phyloP scores from a whole-genome alignment of 1,140 invertebrate genomes.

The Cydia amplana region DNA sequence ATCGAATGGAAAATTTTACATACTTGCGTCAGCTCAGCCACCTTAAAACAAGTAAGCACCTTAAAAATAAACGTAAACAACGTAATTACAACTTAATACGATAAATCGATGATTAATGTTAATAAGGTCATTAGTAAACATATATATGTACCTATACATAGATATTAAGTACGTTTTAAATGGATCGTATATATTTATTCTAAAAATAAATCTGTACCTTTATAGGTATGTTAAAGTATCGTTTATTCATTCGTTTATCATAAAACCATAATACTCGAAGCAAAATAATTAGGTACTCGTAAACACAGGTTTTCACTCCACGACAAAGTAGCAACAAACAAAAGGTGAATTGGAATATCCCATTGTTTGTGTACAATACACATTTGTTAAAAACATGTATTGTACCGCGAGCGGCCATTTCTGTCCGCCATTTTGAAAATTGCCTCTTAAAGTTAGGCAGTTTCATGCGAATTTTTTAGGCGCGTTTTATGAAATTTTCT shows the following conservation, averaged over 20 bases:
- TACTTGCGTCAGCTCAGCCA: too few species aligned
- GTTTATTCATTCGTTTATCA: too few species aligned
- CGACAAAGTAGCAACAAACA: slow-evolving; percentile 8
- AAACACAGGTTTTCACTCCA: neutral
- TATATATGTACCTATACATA: too few species aligned
- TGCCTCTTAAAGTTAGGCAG: slow-evolving; percentile 13
- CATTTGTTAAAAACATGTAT: slow-evolving; percentile 17
- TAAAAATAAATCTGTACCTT: too few species aligned
- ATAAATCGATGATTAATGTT: neutral
- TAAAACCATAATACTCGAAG: neutral
- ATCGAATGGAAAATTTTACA: too few species aligned
- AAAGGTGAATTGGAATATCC: slow-evolving; percentile 10
- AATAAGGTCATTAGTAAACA: too few species aligned
- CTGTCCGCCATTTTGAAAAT: slow-evolving; percentile 20
- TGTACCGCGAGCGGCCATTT: slow-evolving; percentile 20
- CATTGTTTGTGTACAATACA: slow-evolving; percentile 25
- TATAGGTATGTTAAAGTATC: neutral
- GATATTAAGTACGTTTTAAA: too few species aligned
- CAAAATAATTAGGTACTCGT: slow-evolving; percentile 8
- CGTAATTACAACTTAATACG: too few species aligned
- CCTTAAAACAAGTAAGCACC: too few species aligned
- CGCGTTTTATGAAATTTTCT: neutral
- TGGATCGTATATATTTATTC: too few species aligned
- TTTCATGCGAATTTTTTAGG: slow-evolving; percentile 12
- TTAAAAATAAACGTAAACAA: too few species aligned